Conservation (phyloP, 2,888 invertebrate genomes). For the Cerceris ruficornis region DNA sequence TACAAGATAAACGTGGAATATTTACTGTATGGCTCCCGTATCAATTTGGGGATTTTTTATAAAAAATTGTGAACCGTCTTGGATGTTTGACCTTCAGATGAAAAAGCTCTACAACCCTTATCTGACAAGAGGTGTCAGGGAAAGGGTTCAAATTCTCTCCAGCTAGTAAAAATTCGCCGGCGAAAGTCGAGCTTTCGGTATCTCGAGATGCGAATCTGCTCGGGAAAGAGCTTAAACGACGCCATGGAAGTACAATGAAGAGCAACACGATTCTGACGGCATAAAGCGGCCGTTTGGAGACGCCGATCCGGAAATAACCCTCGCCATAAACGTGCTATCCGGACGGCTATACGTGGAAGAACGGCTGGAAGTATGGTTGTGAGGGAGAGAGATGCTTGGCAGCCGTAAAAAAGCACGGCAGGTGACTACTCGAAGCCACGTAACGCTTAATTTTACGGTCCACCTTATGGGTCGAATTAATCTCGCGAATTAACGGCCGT, state of each 20-base stretch:
- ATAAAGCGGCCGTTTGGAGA: constrained; percentile 48
- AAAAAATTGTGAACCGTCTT: too few relatives aligned
- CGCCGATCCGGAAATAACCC: constrained; percentile 72
- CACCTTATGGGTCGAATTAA: constrained; percentile 39
- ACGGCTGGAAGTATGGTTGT: constrained; percentile 38
- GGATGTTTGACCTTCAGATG: too few relatives aligned
- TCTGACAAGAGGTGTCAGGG: neutral
- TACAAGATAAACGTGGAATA: too few relatives aligned
- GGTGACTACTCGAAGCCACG: constrained; percentile 49
- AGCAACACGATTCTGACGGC: constrained; percentile 31
- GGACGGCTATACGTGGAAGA: constrained; percentile 52
- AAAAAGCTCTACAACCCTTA: too few relatives aligned
- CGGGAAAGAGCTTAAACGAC: constrained; percentile 2
- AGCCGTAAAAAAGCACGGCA: constrained; percentile 52
- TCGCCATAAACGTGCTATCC: constrained; percentile 60
- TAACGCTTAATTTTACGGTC: constrained; percentile 50
- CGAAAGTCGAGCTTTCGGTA: neutral
- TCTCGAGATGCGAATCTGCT: neutral
- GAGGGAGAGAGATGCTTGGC: constrained; percentile 27
- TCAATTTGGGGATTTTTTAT: too few relatives aligned
- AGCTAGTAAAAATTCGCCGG: neutral
- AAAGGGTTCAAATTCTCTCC: neutral
- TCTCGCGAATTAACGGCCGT: constrained; percentile 52
- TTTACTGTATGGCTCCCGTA: too few relatives aligned
- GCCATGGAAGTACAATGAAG: constrained; percentile 42